A percentile compares a stretch with the other conserved stretches of the same genome.
These are phyloP conservation scores for Drosophila sp. DNA, from an alignment of 1,140 invertebrate species.

Conservation along the genomic window DNA sequence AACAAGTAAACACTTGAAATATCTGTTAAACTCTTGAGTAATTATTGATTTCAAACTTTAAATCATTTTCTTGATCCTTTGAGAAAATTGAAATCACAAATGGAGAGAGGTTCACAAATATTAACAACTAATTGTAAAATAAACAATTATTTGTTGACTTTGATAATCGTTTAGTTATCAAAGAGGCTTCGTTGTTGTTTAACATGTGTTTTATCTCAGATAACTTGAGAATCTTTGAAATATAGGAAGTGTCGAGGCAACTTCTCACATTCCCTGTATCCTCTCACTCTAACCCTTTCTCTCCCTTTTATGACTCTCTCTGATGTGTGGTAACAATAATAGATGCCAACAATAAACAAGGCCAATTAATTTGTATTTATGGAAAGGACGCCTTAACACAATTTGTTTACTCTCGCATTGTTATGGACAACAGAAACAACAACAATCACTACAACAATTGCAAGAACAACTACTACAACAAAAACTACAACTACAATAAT, in stretches of 20 bases:
- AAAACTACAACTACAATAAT: constrained; percentile 8
- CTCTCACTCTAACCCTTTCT: not conserved
- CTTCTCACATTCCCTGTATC: not conserved
- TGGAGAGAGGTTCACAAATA: not conserved
- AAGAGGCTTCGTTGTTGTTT: not conserved
- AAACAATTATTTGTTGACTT: constrained; percentile 4
- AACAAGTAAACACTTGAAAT: not conserved
- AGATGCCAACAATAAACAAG: constrained; percentile 37
- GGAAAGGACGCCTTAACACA: constrained; percentile 30
- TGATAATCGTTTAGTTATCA: constrained; percentile 21
- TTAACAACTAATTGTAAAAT: not conserved
- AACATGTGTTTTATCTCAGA: not conserved
- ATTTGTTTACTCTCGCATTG: constrained; percentile 27
- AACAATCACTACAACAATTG: constrained; percentile 1
- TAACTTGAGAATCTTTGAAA: not conserved
- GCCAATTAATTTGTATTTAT: constrained; percentile 58
- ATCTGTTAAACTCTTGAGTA: too few relatives aligned
- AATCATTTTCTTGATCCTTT: too few relatives aligned
- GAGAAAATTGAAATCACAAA: not conserved
- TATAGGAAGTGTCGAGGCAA: not conserved
- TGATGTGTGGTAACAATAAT: constrained; percentile 12
- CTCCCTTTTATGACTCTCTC: too few relatives aligned
- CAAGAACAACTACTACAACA: constrained; percentile 1
- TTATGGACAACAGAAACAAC: constrained; percentile 10
- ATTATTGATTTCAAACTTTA: too few relatives aligned